Percentiles rank a stretch among this genome's conserved stretches.
Conservation (phyloP, 2,797 vertebrate species). For the Peromyscus attwateri region DNA sequence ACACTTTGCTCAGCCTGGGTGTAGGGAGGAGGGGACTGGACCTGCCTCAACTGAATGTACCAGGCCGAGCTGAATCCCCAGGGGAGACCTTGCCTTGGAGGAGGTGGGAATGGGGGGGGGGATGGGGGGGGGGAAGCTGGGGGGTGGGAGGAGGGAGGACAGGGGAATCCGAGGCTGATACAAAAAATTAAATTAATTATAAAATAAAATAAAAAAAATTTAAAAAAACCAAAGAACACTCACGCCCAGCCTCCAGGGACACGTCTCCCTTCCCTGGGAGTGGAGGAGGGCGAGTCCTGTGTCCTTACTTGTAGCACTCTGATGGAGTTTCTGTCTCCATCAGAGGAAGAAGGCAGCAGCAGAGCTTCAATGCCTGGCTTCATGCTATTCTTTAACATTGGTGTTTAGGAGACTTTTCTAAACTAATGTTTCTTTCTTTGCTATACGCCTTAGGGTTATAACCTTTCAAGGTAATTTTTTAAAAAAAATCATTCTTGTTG, state of each 20-base stretch:
- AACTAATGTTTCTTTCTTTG: slow-evolving; percentile 55
- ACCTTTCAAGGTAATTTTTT: background rate
- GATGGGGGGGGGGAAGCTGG: too few species aligned
- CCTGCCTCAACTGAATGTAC: too few species aligned
- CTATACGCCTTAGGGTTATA: slow-evolving; percentile 36
- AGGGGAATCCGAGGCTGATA: too few species aligned
- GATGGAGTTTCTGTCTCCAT: background rate
- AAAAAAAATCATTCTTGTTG: background rate
- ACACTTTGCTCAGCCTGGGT: too few species aligned
- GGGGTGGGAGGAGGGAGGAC: too few species aligned
- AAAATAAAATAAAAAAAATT: too few species aligned
- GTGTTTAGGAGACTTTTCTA: slow-evolving; percentile 27
- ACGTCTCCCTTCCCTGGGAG: background rate
- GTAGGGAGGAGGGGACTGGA: too few species aligned
- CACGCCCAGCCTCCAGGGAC: background rate
- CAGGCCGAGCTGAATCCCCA: too few species aligned
- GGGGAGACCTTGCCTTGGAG: too few species aligned
- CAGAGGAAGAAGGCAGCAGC: background rate
- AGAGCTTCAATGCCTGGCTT: background rate
- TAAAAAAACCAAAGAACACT: background rate
- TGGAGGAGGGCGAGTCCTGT: background rate
- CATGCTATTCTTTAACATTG: background rate
- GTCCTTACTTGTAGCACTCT: background rate
- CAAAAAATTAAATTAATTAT: too few species aligned
- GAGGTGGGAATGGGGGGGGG: too few species aligned